Percentiles rank a stretch among this genome's conserved stretches.
These are phyloP conservation scores for Alitta virens DNA, from an alignment of 2,888 invertebrate genomes.

Conservation along the genomic window DNA sequence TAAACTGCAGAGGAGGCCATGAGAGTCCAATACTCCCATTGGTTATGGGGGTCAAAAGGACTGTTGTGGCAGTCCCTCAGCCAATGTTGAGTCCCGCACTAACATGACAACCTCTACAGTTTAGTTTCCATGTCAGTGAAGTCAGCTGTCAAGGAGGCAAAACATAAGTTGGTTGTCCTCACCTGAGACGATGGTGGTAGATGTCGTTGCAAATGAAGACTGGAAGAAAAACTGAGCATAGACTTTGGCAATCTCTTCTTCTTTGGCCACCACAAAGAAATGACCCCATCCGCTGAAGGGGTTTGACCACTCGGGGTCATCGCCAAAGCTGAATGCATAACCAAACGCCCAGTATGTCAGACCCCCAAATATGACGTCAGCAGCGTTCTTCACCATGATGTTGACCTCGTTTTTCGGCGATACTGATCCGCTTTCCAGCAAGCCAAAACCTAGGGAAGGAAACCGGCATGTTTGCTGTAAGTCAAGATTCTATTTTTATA, in stretches of 20 bases:
- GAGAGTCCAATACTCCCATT: no score
- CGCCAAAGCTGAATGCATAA: conserved; percentile 44
- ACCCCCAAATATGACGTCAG: conserved; percentile 45
- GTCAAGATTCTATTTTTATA: no score
- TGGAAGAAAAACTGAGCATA: conserved; percentile 89
- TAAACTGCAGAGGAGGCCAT: no score
- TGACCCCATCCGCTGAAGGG: conserved; percentile 81
- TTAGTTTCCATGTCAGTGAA: no score
- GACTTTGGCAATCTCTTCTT: conserved; percentile 73
- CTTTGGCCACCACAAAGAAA: conserved; percentile 72
- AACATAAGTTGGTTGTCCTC: no score
- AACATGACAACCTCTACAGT: no score
- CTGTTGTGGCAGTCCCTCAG: no score
- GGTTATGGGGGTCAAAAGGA: no score
- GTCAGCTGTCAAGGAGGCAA: no score
- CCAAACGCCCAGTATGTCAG: conserved; percentile 44
- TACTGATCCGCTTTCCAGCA: conserved; percentile 43
- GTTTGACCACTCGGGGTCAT: conserved; percentile 60
- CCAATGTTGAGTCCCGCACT: no score
- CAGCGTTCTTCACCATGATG: conserved; percentile 48
- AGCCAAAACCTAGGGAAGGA: conserved; percentile 38
- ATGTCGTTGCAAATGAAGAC: conserved; percentile 46
- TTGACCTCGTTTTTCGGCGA: conserved; percentile 44
- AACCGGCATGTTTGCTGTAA: no score
- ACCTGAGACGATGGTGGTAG: conserved; percentile 49